Evolutionary conservation across 1,140 invertebrate genomes (phyloP).

Genomic region (Heliconius melpomene): DNA sequence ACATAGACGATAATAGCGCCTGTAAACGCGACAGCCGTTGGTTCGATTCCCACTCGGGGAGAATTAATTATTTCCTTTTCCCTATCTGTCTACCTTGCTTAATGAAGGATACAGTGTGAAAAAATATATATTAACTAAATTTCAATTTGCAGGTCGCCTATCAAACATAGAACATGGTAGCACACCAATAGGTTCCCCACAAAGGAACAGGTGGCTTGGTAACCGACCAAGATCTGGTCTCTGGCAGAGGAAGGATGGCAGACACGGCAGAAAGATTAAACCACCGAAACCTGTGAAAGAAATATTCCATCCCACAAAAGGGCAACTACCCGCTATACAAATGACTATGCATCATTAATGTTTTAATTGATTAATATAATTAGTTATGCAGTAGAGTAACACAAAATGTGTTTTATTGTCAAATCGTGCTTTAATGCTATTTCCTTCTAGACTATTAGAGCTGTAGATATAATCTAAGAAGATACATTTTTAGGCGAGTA

Average conservation of each 20-base stretch:
- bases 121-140: background rate
- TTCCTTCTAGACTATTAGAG: too few relatives aligned
- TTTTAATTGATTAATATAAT: constrained; percentile 16
- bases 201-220: constrained; percentile 91
- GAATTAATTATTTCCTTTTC: too few relatives aligned
- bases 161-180: constrained; percentile 90
- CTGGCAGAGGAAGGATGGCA: constrained; percentile 95
- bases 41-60: too few relatives aligned
- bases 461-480: too few relatives aligned
- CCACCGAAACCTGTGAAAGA: constrained; percentile 75
- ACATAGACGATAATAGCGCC: too few relatives aligned
- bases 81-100: too few relatives aligned
- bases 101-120: too few relatives aligned
- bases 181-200: constrained; percentile 91
- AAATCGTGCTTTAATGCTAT: too few relatives aligned
- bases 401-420: background rate
- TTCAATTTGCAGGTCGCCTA: constrained; percentile 84
- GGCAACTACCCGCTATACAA: constrained; percentile 44
- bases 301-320: constrained; percentile 42
- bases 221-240: constrained; percentile 95
- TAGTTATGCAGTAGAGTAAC: background rate
- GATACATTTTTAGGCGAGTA: too few relatives aligned
- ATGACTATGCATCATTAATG: constrained; percentile 59
- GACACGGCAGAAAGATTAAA: constrained; percentile 93
- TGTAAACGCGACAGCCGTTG: too few relatives aligned